phyloP scores from a whole-genome alignment of 2,888 invertebrate species.

The Syrista parreyssii region DNA sequence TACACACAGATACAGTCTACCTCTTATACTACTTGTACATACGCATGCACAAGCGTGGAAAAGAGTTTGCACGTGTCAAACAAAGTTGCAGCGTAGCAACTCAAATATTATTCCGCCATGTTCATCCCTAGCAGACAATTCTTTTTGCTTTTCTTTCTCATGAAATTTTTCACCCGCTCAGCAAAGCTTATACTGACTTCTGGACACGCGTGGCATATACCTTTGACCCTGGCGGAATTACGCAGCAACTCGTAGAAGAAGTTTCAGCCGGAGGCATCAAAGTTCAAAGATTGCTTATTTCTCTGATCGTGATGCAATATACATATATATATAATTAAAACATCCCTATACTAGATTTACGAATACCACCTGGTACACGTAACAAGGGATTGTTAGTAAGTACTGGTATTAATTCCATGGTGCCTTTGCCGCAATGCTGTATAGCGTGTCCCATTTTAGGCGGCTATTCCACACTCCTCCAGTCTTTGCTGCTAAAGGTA shows the following conservation, averaged over 20 bases:
- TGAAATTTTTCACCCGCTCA: neutral
- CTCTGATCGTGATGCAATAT: neutral
- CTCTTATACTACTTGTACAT: no score
- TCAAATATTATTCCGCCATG: neutral
- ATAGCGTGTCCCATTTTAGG: neutral
- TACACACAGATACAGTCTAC: no score
- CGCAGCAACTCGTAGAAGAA: neutral
- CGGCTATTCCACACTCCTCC: neutral
- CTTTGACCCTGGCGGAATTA: neutral
- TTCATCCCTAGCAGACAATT: neutral
- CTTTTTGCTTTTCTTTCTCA: no score
- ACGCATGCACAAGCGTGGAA: neutral
- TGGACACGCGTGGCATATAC: neutral
- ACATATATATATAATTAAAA: no score
- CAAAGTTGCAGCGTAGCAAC: neutral
- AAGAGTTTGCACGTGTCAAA: neutral
- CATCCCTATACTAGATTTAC: neutral
- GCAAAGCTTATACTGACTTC: neutral
- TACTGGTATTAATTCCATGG: neutral
- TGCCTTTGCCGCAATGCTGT: conserved; percentile 5
- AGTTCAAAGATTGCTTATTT: neutral
- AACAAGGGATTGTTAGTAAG: neutral
- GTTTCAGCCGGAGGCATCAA: neutral
- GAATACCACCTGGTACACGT: neutral
- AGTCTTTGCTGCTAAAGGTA: neutral